A percentile compares a stretch with the other conserved stretches of the same genome.
Evolutionary conservation across 2,113 vertebrate genomes (phyloP).

Genomic region (Spea bombifrons): DNA sequence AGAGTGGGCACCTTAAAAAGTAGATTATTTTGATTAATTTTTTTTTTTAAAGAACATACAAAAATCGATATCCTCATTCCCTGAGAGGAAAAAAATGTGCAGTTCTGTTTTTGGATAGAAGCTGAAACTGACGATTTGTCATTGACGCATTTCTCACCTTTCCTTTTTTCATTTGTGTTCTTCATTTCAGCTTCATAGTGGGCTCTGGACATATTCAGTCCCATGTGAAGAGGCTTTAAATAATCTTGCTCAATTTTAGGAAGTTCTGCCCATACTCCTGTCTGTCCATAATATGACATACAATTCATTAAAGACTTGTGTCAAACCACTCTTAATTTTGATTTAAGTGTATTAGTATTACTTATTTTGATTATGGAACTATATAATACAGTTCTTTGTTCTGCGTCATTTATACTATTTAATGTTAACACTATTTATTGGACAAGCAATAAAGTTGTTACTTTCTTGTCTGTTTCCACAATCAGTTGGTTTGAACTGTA

Average conservation of each 20-base stretch:
- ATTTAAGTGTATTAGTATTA: no score
- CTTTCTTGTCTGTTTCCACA: no score
- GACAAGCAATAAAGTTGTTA: no score
- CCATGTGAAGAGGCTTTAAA: conserved; percentile 77
- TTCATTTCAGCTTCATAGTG: conserved; percentile 85
- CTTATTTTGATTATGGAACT: no score
- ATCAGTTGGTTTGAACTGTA: no score
- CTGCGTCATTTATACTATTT: no score
- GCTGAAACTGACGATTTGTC: conserved; percentile 22
- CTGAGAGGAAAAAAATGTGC: conserved; percentile 27
- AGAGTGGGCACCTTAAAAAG: conserved; percentile 52
- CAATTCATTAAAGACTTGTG: not conserved
- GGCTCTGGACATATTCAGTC: conserved; percentile 83
- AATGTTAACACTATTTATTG: no score
- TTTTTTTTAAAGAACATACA: no score
- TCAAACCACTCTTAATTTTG: no score
- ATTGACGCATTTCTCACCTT: conserved; percentile 62
- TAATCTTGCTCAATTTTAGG: conserved; percentile 74
- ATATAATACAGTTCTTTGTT: no score
- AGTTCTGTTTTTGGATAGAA: not conserved
- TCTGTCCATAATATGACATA: conserved; percentile 63
- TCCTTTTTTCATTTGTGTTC: conserved; percentile 73
- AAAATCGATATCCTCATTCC: no score
- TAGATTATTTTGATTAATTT: not conserved
- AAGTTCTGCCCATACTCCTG: conserved; percentile 75